Evolutionary conservation across 2,888 invertebrate species (phyloP).

Genomic region (Catotricha subobsoleta): DNA sequence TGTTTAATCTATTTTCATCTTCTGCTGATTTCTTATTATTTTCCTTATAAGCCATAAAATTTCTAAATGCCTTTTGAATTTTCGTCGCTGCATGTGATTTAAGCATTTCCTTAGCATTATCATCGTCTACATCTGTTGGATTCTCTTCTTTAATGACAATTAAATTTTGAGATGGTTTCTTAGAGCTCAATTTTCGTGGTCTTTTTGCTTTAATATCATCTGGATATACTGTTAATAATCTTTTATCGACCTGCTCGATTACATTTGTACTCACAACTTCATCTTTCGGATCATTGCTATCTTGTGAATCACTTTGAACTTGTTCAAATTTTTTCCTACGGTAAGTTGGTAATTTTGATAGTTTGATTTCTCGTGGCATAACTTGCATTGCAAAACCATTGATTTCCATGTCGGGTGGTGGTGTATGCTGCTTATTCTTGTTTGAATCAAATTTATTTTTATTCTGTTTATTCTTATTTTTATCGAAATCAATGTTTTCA

Average conservation of each 20-base stretch:
- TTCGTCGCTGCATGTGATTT: too few relatives aligned
- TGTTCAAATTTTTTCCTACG: too few relatives aligned
- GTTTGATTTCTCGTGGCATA: neutral
- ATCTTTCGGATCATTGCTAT: too few relatives aligned
- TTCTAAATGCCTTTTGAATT: conserved; percentile 10
- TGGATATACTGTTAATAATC: neutral
- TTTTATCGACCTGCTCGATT: neutral
- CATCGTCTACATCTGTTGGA: conserved; percentile 2
- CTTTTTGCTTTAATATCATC: neutral
- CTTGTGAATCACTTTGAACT: neutral
- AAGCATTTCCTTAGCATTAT: conserved; percentile 1
- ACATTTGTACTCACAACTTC: too few relatives aligned
- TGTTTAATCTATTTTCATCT: neutral
- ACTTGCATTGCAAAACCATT: conserved; percentile 5
- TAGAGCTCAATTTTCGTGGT: conserved; percentile 8
- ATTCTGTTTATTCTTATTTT: too few relatives aligned
- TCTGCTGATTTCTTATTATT: neutral
- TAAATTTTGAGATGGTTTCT: conserved; percentile 8
- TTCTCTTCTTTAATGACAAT: conserved; percentile 9
- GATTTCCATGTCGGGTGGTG: conserved; percentile 1
- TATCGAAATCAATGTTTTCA: too few relatives aligned
- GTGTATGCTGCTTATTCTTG: too few relatives aligned
- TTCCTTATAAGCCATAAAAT: neutral
- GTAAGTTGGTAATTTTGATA: neutral
- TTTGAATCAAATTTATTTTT: too few relatives aligned